These are phyloP conservation scores for Drosophila recens DNA, from an alignment of 2,888 invertebrate species.

Conservation along the genomic window DNA sequence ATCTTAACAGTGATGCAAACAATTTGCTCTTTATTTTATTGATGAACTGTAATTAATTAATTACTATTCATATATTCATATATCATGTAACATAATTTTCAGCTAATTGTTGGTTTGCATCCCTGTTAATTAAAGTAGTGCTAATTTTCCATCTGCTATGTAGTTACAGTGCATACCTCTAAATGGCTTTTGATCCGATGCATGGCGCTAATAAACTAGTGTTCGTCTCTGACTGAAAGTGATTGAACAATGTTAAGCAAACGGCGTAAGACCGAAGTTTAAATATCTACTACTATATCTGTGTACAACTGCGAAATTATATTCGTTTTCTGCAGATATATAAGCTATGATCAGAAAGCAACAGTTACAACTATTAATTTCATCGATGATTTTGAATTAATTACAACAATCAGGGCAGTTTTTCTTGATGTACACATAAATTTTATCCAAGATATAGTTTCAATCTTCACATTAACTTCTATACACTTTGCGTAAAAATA, in stretches of 20 bases:
- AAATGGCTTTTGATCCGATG: conserved; percentile 8
- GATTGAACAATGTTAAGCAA: background rate
- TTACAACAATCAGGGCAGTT: background rate
- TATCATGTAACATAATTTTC: background rate
- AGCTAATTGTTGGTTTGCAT: conserved; percentile 4
- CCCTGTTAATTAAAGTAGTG: conserved; percentile 16
- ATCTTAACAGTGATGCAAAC: background rate
- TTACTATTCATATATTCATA: background rate
- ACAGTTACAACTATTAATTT: conserved; percentile 1
- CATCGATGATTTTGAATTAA: background rate
- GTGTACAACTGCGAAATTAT: conserved; percentile 5
- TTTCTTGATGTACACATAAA: no score
- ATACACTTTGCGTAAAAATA: no score
- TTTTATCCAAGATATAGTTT: no score
- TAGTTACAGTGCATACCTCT: background rate
- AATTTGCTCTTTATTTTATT: background rate
- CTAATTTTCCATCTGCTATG: background rate
- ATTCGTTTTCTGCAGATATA: conserved; percentile 33
- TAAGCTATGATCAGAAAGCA: conserved; percentile 28
- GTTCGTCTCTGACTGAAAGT: background rate
- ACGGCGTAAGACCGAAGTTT: background rate
- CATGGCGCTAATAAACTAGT: conserved; percentile 6
- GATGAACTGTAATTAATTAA: background rate
- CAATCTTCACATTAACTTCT: no score
- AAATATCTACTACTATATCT: background rate